These are phyloP conservation scores for Lepidurus packardi DNA, from an alignment of 1,140 invertebrate species.

Conservation along the genomic window DNA sequence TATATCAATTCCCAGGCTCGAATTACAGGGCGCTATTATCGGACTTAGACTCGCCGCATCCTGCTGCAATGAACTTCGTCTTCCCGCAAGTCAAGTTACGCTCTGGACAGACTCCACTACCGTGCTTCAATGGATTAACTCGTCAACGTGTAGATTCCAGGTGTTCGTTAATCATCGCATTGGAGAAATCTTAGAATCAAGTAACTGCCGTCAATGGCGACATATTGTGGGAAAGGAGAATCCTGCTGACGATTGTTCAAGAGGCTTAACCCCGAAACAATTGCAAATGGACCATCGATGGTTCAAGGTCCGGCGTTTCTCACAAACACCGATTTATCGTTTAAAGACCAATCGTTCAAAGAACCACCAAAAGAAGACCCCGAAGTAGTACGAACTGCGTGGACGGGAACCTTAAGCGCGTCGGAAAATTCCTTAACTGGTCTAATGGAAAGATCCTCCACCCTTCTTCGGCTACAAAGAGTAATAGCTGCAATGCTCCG, in stretches of 20 bases:
- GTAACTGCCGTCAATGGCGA: slow-evolving; percentile 25
- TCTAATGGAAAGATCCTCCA: background rate
- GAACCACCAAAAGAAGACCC: background rate
- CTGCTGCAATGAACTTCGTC: slow-evolving; percentile 24
- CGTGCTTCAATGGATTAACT: slow-evolving; percentile 21
- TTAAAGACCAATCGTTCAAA: too few relatives aligned
- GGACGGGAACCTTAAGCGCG: background rate
- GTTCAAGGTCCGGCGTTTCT: slow-evolving; percentile 24
- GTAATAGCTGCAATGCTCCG: background rate
- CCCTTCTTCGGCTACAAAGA: background rate
- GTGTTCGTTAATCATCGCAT: slow-evolving; percentile 31
- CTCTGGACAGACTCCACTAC: slow-evolving; percentile 28
- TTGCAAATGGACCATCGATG: background rate
- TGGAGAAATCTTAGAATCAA: slow-evolving; percentile 32
- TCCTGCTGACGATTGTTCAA: slow-evolving; percentile 32
- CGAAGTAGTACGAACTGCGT: background rate
- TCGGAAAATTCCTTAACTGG: background rate
- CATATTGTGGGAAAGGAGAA: slow-evolving; percentile 32
- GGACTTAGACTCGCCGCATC: slow-evolving; percentile 39
- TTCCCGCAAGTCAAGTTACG: background rate
- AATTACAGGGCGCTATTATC: slow-evolving; percentile 46
- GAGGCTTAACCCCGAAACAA: slow-evolving; percentile 7
- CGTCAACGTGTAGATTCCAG: slow-evolving; percentile 6
- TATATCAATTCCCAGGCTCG: slow-evolving; percentile 50
- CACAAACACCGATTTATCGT: background rate